Percentiles rank a stretch among this genome's conserved stretches.
These are phyloP conservation scores for Streptopelia turtur DNA, from an alignment of 2,797 vertebrate genomes.

Conservation along the genomic window DNA sequence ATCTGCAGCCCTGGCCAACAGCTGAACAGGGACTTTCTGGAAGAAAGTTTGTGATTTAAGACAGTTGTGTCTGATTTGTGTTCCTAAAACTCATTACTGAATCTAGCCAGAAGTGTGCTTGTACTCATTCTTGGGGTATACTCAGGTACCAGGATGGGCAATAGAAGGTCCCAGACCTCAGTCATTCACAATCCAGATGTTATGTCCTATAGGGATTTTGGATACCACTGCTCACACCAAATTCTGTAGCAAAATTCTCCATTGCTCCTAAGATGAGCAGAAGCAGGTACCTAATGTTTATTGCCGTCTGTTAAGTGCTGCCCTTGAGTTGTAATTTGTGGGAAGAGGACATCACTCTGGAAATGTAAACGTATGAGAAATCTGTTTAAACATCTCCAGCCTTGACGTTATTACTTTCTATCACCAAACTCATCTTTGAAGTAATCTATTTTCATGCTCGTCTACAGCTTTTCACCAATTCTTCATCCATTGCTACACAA, in stretches of 20 bases:
- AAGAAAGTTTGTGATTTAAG: neutral
- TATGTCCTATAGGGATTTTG: neutral
- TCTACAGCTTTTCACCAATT: neutral
- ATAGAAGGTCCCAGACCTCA: neutral
- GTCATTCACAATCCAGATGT: neutral
- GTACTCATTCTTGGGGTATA: neutral
- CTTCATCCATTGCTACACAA: constrained; percentile 13
- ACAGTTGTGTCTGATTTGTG: neutral
- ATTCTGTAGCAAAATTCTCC: neutral
- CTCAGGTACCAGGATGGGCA: neutral
- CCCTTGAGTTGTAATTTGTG: neutral
- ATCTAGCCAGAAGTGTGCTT: neutral
- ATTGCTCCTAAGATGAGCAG: neutral
- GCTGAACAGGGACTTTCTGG: neutral
- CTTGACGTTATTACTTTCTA: neutral
- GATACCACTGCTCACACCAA: neutral
- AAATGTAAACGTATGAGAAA: constrained; percentile 35
- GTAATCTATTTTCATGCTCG: constrained; percentile 40
- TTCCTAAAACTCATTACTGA: neutral
- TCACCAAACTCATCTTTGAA: constrained; percentile 28
- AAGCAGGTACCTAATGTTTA: neutral
- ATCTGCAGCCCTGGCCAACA: neutral
- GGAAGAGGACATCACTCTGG: neutral
- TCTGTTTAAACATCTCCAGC: neutral
- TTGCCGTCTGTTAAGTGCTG: neutral